phyloP scores from a whole-genome alignment of 2,797 vertebrate genomes.

The Pseudochirops corinnae region DNA sequence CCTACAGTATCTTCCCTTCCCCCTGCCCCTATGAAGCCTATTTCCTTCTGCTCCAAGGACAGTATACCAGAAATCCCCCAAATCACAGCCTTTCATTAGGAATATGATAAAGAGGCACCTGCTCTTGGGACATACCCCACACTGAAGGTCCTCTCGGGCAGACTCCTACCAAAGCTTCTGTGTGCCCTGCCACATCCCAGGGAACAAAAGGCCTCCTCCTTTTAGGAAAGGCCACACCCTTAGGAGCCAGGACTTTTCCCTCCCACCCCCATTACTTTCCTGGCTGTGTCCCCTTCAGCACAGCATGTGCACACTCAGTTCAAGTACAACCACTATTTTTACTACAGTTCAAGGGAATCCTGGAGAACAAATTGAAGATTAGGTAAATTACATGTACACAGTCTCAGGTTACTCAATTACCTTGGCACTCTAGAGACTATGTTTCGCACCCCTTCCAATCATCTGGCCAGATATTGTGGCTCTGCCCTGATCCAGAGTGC shows the following conservation, averaged over 20 bases:
- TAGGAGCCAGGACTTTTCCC: not conserved
- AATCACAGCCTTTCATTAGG: not conserved
- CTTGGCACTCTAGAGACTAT: conserved; percentile 42
- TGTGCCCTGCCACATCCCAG: not conserved
- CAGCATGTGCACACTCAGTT: not conserved
- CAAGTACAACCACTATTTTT: not conserved
- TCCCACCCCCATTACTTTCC: not conserved
- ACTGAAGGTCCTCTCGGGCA: not conserved
- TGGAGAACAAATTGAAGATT: not conserved
- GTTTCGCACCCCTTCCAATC: conserved; percentile 23
- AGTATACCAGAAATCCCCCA: not conserved
- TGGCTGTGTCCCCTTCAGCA: not conserved
- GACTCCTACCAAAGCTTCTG: not conserved
- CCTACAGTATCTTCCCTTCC: not conserved
- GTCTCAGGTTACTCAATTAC: conserved; percentile 47
- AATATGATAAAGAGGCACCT: not conserved
- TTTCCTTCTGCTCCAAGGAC: not conserved
- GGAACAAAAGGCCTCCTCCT: not conserved
- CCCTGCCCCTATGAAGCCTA: not conserved
- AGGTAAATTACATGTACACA: not conserved
- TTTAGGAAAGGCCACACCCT: not conserved
- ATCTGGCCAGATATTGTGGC: not conserved
- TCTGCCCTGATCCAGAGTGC: not conserved
- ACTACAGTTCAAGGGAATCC: not conserved
- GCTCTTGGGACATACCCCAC: not conserved